Evolutionary conservation across 2,888 invertebrate species (phyloP).

Genomic region (Perithous albicinctus): DNA sequence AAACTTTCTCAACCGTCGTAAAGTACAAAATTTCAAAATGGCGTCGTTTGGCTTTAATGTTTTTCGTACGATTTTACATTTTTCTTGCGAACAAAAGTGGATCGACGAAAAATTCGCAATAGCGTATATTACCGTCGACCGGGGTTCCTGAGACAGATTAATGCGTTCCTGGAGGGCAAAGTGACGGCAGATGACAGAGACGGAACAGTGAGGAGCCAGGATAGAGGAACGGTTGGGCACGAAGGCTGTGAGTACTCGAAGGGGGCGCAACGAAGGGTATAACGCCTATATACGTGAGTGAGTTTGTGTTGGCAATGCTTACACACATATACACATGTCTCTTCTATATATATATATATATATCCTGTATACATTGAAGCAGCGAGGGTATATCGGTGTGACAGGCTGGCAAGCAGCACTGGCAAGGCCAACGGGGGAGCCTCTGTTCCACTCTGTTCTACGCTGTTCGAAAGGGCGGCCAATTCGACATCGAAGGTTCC

Average conservation of each 20-base stretch:
- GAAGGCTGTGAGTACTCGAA: slow-evolving; percentile 54
- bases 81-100: no score
- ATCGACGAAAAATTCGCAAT: no score
- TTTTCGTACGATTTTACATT: no score
- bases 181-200: slow-evolving; percentile 63
- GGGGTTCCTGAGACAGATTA: slow-evolving; percentile 17
- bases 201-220: slow-evolving; percentile 54
- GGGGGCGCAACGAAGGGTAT: slow-evolving; percentile 55
- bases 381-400: slow-evolving; percentile 3
- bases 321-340: slow-evolving; percentile 9
- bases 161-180: slow-evolving; percentile 61
- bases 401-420: no score
- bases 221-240: slow-evolving; percentile 64
- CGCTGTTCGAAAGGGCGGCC: slow-evolving; percentile 56
- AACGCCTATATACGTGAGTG: no score
- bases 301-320: slow-evolving; percentile 29
- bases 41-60: no score
- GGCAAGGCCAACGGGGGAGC: slow-evolving; percentile 1
- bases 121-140: not conserved
- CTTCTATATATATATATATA: no score
- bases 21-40: no score
- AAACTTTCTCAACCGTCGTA: no score
- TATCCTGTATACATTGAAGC: no score
- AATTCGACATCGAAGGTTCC: slow-evolving; percentile 52
- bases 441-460: no score